Conservation (phyloP, 2,113 vertebrate species). For the Chionomys nivalis region DNA sequence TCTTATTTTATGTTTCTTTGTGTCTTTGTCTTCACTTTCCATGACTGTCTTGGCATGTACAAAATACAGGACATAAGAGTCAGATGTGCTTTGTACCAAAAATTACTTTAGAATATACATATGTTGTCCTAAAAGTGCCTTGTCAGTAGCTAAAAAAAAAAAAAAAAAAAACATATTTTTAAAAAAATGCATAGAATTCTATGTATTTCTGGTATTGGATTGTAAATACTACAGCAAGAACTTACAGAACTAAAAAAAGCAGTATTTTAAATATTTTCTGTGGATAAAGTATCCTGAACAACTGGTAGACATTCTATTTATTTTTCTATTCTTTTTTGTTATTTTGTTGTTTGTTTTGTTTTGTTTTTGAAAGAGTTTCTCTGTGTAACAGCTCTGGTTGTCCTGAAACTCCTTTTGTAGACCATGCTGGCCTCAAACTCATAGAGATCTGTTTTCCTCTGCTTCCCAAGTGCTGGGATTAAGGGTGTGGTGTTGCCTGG, state of each 20-base stretch:
- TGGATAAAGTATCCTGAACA: neutral
- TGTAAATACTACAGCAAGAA: neutral
- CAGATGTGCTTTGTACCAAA: too few relatives aligned
- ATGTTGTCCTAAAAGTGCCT: slow-evolving; percentile 35
- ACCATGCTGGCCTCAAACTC: neutral
- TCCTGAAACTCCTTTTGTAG: neutral
- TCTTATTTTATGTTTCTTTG: neutral
- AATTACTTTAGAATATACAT: slow-evolving; percentile 43
- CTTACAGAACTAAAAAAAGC: neutral
- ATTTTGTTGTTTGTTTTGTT: neutral
- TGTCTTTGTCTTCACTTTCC: neutral
- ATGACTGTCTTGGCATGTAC: too few relatives aligned
- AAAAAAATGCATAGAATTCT: neutral
- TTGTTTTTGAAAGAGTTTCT: neutral
- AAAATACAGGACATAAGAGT: neutral
- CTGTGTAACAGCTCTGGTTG: neutral
- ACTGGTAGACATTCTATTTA: slow-evolving; percentile 9
- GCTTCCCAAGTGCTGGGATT: neutral
- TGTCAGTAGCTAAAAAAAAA: neutral
- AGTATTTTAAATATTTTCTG: slow-evolving; percentile 9
- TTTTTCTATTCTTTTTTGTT: neutral
- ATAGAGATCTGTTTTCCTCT: neutral
- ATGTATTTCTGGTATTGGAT: neutral
- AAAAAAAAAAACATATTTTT: neutral
- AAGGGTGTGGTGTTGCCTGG: neutral